A percentile compares a stretch with the other conserved stretches of the same genome.
Evolutionary conservation across 1,140 invertebrate genomes (phyloP).

Genomic region (Drosophila grimshawi): DNA sequence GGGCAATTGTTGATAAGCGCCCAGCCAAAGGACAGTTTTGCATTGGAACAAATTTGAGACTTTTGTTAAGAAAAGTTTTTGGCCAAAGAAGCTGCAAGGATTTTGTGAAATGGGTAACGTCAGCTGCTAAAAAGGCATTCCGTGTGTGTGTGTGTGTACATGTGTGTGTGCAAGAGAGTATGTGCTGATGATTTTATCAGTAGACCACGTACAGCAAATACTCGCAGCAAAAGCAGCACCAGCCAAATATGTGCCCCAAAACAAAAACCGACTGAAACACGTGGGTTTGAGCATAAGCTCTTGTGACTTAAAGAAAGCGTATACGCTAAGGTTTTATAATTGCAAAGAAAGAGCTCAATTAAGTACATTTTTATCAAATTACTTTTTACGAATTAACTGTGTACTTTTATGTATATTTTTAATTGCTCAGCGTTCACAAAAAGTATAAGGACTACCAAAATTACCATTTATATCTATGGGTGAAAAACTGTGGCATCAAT

Average conservation of each 20-base stretch:
- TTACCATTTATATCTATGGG: no score
- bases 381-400: no score
- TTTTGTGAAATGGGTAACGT: conserved; percentile 17
- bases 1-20: conserved; percentile 79
- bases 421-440: no score
- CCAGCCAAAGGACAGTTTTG: conserved; percentile 79
- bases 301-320: neutral
- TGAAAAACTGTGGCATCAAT: no score
- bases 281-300: neutral
- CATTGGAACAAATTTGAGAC: conserved; percentile 81
- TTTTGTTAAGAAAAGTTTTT: conserved; percentile 68
- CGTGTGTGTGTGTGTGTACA: neutral
- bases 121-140: conserved; percentile 23
- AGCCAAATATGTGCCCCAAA: conserved; percentile 47
- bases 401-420: no score
- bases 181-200: conserved; percentile 57
- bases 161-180: conserved; percentile 10
- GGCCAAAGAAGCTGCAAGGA: conserved; percentile 33
- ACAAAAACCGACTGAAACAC: conserved; percentile 35
- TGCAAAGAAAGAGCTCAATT: neutral
- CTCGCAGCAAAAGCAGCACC: conserved; percentile 2
- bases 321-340: neutral
- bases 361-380: neutral
- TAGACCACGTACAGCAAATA: conserved; percentile 60
- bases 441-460: no score